Conservation (phyloP, 2,113 vertebrate species). For the Caracal caracal region DNA sequence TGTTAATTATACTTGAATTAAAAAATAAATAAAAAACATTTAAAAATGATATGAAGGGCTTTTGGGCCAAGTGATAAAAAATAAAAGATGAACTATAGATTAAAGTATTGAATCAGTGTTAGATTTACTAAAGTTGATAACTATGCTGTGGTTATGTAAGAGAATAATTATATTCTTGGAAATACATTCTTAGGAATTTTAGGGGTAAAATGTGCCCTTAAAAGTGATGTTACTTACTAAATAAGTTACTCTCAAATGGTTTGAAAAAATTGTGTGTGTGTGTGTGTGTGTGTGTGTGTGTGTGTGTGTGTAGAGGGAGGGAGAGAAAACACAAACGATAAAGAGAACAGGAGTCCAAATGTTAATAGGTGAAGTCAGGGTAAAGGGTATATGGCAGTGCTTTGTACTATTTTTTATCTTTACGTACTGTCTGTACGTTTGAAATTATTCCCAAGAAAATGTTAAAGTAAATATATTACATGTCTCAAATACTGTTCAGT, state of each 20-base stretch:
- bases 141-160: conserved; percentile 4
- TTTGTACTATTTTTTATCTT: conserved; percentile 45
- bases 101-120: neutral
- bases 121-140: conserved; percentile 25
- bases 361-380: neutral
- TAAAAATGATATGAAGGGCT: neutral
- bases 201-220: neutral
- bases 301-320: neutral
- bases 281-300: neutral
- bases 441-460: conserved; percentile 45
- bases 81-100: neutral
- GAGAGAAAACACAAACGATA: neutral
- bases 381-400: neutral
- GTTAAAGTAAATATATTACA: neutral
- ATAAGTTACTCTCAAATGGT: neutral
- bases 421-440: neutral
- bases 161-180: neutral
- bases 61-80: conserved; percentile 9
- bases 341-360: neutral
- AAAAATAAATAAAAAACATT: neutral
- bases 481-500: conserved; percentile 3
- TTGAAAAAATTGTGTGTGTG: neutral
- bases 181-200: conserved; percentile 33
- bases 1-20: neutral
- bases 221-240: conserved; percentile 31